phyloP scores from a whole-genome alignment of 35 echinoderm and acorn worm species.

The Diadema setosum region DNA sequence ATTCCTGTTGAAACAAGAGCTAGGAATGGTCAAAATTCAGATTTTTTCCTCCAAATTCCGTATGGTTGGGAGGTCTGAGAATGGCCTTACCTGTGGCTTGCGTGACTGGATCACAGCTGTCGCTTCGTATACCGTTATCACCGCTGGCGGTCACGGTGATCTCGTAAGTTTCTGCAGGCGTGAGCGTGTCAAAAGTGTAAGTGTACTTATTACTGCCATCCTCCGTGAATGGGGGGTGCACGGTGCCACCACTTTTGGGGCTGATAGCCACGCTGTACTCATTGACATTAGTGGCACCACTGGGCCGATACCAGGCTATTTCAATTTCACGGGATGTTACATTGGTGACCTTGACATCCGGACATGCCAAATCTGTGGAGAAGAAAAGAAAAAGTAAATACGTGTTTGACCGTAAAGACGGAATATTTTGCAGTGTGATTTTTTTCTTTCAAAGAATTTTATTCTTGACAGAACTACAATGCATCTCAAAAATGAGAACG shows the following conservation, averaged over 20 bases:
- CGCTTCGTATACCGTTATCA: too few species aligned
- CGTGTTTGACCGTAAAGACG: too few species aligned
- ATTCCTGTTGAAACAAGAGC: too few species aligned
- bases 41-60: too few species aligned
- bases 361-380: background rate
- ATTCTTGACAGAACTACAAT: too few species aligned
- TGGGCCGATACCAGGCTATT: background rate
- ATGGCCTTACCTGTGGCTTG: too few species aligned
- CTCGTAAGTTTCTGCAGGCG: background rate
- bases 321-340: background rate
- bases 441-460: too few species aligned
- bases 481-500: too few species aligned
- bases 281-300: background rate
- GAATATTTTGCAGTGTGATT: too few species aligned
- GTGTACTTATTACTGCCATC: background rate
- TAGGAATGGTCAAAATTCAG: too few species aligned
- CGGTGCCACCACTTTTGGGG: background rate
- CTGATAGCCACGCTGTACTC: background rate
- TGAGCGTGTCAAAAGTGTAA: background rate
- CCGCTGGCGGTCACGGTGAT: background rate
- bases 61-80: too few species aligned
- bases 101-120: too few species aligned
- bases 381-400: background rate
- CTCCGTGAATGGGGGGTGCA: background rate
- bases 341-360: background rate